Evolutionary conservation across 2,888 invertebrate genomes (phyloP), one percentile per base, ranked within the genome.

Genomic region (Agrypnus murinus): DNA sequence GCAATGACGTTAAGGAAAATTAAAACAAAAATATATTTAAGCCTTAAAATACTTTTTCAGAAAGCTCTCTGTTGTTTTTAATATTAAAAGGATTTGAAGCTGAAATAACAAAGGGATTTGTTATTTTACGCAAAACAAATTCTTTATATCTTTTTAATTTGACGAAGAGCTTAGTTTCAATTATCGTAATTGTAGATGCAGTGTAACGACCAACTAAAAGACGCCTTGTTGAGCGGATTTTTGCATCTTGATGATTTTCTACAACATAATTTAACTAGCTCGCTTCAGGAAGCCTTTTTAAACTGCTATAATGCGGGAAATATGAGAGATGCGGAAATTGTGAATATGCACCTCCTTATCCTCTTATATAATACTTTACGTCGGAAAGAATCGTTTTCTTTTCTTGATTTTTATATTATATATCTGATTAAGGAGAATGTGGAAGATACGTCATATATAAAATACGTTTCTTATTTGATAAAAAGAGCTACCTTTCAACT

Each of bases 361-460:
- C 14, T 50, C 31, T 40, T 59, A 59, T 9, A 43, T 32, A 25
- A 43, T 14, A 31, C 34, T 62, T 32, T 36, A 48, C 62, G 62
- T 62, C 63, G 50, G 40, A 50, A 19, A 40, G 17, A 14, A 12
- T 58, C 25, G 12, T 40, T 31, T 14, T n/a, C 14, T 25, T 53
- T 12, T 31, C 50, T 31, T 55, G 55, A 45, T 58, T 43, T 34
- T 45, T 25, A 25, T 25, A n/a, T n/a, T n/a, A 25, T 25, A 31
- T 66, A 43, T 66, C 34, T 66, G 66, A 66, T 66, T 66, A 66
- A 59, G 32, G n/a, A 31, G 31, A 25, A 66, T 59, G 31, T 40
- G 25, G 46, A 40, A 66, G 25, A 58, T 66, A 59, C 31, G n/a
- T 59, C 66, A 62, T 50, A 68, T 68, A 68, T 63, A 55, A 63